Base-by-base conservation (phyloP, 2,797 vertebrate species). In the Esox masquinongy region DNA sequence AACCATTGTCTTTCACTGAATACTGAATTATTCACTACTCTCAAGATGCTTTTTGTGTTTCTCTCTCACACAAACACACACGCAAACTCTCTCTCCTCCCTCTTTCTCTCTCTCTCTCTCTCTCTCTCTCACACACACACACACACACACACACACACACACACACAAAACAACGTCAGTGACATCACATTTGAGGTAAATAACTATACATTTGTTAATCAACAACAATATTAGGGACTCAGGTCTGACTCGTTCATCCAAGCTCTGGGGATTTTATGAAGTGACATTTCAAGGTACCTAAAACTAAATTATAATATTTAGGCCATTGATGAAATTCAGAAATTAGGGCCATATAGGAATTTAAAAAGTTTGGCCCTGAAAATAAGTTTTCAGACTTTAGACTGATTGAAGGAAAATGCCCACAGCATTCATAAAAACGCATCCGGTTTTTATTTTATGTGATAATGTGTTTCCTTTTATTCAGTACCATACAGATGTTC, bases 21-120 rank as follows among this genome's bases (percentile, higher is more conserved):
- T 56, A 39, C 69, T 72, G 64, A 68, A 82, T 79, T 59, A 82
- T 79, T 68, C 67, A 66, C 50, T 53, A 19, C n/a, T 2, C 49
- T n/a, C 19, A 39, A 77, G 61, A 77, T 51, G 31, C 26, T 67
- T 75, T 51, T 53, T 77, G 43, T 47, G 26, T 72, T 59, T 61
- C 29, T 59, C 26, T 72, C 36, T 66, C 70, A 53, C 50, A 49
- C 73, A 50, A 31, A 64, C 69, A 39, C 4, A 39, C 36, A 39
- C 36, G 36, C 36, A 5, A 5, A 5, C 36, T 39, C 36, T 39
- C 16, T 67, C 72, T 64, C 43, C 47, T 47, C 19, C 68, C 49
- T 63, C 31, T 61, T 9, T 3, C 36, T 39, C 36, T 6, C 36
- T 39, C 16, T 67, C 72, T 63, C 43, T 74, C 47, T 36, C 19